Base-by-base conservation (phyloP, 2,888 invertebrate genomes). In the Scelioninae gen. 2 region DNA sequence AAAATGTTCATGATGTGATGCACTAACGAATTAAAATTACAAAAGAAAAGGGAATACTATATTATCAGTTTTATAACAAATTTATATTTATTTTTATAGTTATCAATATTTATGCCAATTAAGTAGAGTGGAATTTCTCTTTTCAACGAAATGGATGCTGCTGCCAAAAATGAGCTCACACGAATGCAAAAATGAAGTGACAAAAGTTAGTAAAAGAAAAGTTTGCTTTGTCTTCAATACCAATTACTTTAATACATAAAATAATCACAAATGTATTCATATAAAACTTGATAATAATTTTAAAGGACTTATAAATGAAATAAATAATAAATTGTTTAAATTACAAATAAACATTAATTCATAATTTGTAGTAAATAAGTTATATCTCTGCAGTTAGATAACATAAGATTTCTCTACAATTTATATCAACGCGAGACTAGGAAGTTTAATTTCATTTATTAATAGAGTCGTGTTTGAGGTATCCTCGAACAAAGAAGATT, bases 371-470 rank as follows among this genome's bases (percentile, higher is more conserved):
- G 15, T 10, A 41, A 41, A 10, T 5, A 2, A 2, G 9, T 3
- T 1, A 33, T 18, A 41, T 25, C 18, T 41, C 9, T 41, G 9
- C 19, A 43, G 18, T 43, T 43, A 43, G 39, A 39, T 39, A 39
- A 39, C 39, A 39, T 39, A 16, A 16, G 39, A 18, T 39, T 39
- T 39, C 39, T 39, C 11, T 13, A 39, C 7, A 39, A 39, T 39
- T 39, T 39, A 18, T 39, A 39, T 18, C 39, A 39, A 39, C 39
- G 9, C 16, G 39, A 37, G n/a, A 39, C 39, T 39, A 39, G 18
- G 16, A 39, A 28, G 13, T 46, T 46, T 46, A 46, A 46, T 46
- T 46, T 46, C 46, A 46, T 28, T 28, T 46, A 46, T 28, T 46
- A 46, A 46, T 46, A 46, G 28, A 7, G 6, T 15, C 9, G 6